Evolutionary conservation across 2,888 invertebrate genomes (phyloP), one percentile per base, ranked within the genome.

Genomic region (Nomada goodeniana): DNA sequence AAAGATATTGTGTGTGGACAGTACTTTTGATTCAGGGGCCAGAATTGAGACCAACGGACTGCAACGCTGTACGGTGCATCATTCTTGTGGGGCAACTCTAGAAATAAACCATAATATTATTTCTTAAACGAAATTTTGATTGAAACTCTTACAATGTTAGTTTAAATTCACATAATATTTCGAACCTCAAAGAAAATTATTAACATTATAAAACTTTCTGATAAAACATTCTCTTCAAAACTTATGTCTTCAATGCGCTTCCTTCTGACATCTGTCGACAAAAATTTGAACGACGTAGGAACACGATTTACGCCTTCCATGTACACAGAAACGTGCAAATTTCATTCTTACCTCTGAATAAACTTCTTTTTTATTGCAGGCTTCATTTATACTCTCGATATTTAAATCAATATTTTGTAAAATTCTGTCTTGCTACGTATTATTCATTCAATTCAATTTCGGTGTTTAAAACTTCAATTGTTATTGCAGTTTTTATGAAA

Each of bases 201-300:
- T 50, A 64, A 26, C n/a, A 26, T n/a, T 18, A 64, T 29, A 0
- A 9, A 47, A 1, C 2, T 5, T 9, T 18, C 0, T 11, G n/a
- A 29, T 36, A 26, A 26, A 26, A 18, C 4, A 64, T 3, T 13
- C 7, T 50, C 7, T 18, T 29, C 10, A 2, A 2, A 11, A 26
- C 15, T n/a, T 15, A 10, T 10, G 13, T 5, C 13, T 9, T n/a
- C 9, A 59, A 68, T 47, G 15, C 5, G 26, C 18, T 60, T 36
- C 44, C 18, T 2, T 7, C 44, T 76, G 75, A 61, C 76, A 76
- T 71, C 76, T 76, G 44, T 13, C 47, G 47, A 18, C 9, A n/a
- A 55, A 23, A 20, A 36, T 23, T 23, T 13, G 2, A 63, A 76
- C 15, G 3, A 29, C 9, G 15, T 15, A 10, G 7, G 18, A 7